These are phyloP conservation scores for Penaeus indicus DNA, from an alignment of 1,140 invertebrate species.

Conservation along the genomic window DNA sequence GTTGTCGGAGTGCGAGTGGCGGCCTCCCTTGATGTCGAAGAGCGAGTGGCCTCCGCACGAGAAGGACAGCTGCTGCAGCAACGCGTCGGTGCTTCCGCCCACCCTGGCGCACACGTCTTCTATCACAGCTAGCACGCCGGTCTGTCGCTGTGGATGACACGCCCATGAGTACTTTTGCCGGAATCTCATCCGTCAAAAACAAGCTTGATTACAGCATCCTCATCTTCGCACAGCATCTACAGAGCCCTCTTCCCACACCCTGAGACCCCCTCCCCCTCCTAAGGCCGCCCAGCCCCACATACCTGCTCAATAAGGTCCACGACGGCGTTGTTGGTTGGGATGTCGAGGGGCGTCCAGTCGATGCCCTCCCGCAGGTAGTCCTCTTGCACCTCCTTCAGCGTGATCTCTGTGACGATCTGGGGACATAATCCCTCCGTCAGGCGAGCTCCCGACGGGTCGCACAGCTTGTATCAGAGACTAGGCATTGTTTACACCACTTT, in stretches of 20 bases:
- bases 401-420: conserved; percentile 71
- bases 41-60: conserved; percentile 74
- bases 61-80: conserved; percentile 65
- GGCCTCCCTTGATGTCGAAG: conserved; percentile 66
- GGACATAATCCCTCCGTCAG: not conserved
- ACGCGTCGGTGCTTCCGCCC: conserved; percentile 54
- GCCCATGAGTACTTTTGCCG: not conserved
- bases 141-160: conserved; percentile 50
- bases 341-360: conserved; percentile 79
- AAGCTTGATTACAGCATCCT: not conserved
- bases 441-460: not conserved
- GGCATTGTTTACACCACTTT: not conserved
- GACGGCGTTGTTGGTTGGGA: conserved; percentile 70
- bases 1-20: conserved; percentile 63
- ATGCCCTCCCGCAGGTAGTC: conserved; percentile 84
- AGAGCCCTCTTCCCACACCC: too few species aligned
- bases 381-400: conserved; percentile 85
- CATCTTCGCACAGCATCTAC: not conserved
- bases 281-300: conserved; percentile 43
- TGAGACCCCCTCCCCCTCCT: too few species aligned
- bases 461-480: not conserved
- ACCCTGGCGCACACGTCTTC: conserved; percentile 60
- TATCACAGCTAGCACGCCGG: conserved; percentile 59
- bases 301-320: conserved; percentile 70
- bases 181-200: too few species aligned